Percentiles rank a stretch among this genome's conserved stretches.
Conservation (phyloP, 2,888 invertebrate species). For the Eupithecia tripunctaria region DNA sequence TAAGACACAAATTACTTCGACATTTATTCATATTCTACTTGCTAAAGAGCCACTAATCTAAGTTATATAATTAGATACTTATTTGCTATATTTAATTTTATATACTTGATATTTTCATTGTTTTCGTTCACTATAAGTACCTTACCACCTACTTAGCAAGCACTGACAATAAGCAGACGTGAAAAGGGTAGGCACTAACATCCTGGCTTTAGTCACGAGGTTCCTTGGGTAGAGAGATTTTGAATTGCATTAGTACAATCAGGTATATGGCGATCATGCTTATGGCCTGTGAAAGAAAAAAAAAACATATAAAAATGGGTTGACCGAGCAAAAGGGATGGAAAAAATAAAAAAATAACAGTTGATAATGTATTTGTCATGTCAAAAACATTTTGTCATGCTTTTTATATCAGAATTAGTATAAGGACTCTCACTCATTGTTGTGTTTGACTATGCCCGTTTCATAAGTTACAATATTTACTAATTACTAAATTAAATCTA, state of each 20-base stretch:
- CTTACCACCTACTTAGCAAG: neutral
- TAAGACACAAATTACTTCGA: slow-evolving; percentile 6
- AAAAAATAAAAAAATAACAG: too few species aligned
- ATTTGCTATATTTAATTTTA: neutral
- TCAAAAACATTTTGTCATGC: too few species aligned
- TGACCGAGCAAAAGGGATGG: too few species aligned
- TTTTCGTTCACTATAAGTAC: neutral
- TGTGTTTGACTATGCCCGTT: too few species aligned
- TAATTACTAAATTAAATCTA: too few species aligned
- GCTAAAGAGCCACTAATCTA: neutral
- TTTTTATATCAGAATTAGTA: too few species aligned
- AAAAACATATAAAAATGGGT: neutral
- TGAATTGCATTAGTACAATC: slow-evolving; percentile 87
- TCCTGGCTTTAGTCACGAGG: neutral
- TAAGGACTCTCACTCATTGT: too few species aligned
- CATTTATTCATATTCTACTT: neutral
- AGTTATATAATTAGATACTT: neutral
- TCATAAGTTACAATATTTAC: too few species aligned
- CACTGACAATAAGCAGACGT: neutral
- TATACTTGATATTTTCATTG: neutral
- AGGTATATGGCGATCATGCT: slow-evolving; percentile 87
- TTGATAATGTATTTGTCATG: too few species aligned
- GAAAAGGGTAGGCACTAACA: neutral
- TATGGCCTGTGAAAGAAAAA: slow-evolving; percentile 78
- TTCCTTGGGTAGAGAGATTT: slow-evolving; percentile 71